A percentile compares a stretch with the other conserved stretches of the same genome.
phyloP scores from a whole-genome alignment of 2,797 vertebrate species.

The Pangasius mekongensis region DNA sequence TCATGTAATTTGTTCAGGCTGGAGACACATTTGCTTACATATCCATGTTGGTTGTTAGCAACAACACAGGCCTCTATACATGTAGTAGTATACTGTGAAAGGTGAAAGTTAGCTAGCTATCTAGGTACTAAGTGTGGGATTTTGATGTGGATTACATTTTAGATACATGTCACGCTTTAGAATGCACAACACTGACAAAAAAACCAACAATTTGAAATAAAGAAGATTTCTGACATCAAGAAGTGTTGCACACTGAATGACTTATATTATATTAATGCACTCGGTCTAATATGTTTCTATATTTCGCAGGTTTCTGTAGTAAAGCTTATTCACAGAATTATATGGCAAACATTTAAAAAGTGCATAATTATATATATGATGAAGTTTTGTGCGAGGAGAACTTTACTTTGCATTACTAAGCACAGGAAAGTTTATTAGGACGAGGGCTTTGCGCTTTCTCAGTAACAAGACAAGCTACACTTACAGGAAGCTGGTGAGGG shows the following conservation, averaged over 20 bases:
- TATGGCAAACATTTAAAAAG: neutral
- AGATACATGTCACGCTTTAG: neutral
- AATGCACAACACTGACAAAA: neutral
- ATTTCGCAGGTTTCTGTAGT: neutral
- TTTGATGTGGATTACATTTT: neutral
- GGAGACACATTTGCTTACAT: neutral
- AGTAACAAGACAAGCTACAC: neutral
- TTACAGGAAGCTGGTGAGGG: neutral
- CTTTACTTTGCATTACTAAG: neutral
- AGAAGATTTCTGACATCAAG: neutral
- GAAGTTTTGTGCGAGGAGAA: neutral
- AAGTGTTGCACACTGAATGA: neutral
- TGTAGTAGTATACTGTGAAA: neutral
- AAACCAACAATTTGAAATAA: neutral
- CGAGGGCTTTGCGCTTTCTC: neutral
- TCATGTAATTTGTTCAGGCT: neutral
- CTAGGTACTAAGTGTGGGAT: neutral
- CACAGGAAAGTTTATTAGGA: neutral
- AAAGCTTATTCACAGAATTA: neutral
- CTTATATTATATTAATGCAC: neutral
- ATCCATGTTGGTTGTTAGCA: neutral
- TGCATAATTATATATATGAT: neutral
- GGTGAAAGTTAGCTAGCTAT: neutral
- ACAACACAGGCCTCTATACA: neutral
- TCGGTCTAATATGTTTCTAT: neutral